Base-by-base conservation (phyloP, 2,797 vertebrate species). In the Chelmon rostratus region DNA sequence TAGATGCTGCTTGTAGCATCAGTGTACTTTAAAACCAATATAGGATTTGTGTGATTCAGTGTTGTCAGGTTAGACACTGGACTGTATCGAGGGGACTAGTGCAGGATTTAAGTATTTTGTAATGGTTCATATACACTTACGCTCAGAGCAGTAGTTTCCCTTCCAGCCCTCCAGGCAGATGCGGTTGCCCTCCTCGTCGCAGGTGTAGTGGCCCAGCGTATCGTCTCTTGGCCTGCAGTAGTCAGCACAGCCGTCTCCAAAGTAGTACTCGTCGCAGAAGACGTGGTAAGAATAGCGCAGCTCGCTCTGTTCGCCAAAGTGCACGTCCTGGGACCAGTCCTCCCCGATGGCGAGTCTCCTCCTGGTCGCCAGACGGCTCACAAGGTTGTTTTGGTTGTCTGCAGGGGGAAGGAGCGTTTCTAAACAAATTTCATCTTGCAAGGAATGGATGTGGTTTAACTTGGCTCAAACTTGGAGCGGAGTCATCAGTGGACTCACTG, bases 271-370 rank as follows among this genome's bases (percentile, higher is more conserved):
- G 21, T 97, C 96, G 8, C 97, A 98, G 86, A 95, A 96, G 50
- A 97, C 97, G 40, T 97, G 97, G 87, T 97, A 98, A 0, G 97
- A 97, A 91, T 97, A 98, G 3, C 95, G 97, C 66, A 98, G 91
- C 86, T 98, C 96, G 76, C 97, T 97, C 71, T 96, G 94, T 50
- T 97, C 97, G 0, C 96, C 95, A 1, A 95, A 95, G 86, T 97
- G 96, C 42, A 97, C 94, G 7, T 98, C 97, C 88, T 96, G 95
- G 19, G 97, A 97, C 97, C 97, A 98, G 50, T 96, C 96, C 46
- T 96, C 94, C 0, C 96, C 96, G 3, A 97, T 95, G 1, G 95
- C 94, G 9, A 97, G 89, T 71, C 96, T 96, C 40, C 97, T 95
- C 33, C 95, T 87, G 1, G 96, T 96, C 0, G 96, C 96, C 90